These are phyloP conservation scores for Cataglyphis albicans DNA, from an alignment of 2,888 invertebrate species.

Conservation along the genomic window DNA sequence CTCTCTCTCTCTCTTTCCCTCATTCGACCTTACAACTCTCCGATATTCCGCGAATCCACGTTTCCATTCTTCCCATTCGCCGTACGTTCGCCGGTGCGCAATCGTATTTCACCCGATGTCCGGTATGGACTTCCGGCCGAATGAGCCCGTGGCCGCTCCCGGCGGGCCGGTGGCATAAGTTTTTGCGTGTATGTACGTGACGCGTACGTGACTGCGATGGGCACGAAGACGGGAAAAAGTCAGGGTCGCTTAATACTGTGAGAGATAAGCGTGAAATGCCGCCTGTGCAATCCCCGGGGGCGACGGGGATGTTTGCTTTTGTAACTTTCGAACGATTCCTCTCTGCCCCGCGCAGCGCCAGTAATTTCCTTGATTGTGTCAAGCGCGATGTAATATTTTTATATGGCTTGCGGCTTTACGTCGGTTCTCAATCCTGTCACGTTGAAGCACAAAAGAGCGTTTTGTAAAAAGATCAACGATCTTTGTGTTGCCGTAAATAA, in stretches of 20 bases:
- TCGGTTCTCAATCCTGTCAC: background rate
- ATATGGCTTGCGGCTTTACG: background rate
- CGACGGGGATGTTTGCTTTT: constrained; percentile 42
- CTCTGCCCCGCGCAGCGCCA: background rate
- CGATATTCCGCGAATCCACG: constrained; percentile 45
- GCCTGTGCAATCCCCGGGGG: background rate
- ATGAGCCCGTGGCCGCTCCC: constrained; percentile 48
- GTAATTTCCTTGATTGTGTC: constrained; percentile 48
- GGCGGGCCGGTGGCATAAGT: constrained; percentile 40
- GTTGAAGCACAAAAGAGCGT: background rate
- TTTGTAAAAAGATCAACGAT: background rate
- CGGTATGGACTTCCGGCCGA: constrained; percentile 72
- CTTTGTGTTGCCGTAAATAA: background rate
- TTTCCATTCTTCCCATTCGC: constrained; percentile 47
- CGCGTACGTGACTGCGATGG: constrained; percentile 59
- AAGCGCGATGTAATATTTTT: constrained; percentile 29
- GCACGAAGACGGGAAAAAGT: constrained; percentile 53
- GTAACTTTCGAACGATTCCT: constrained; percentile 40
- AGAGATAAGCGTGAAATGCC: constrained; percentile 50
- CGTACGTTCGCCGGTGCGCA: constrained; percentile 62
- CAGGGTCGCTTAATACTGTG: constrained; percentile 49
- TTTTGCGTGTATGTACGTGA: constrained; percentile 64
- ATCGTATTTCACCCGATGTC: constrained; percentile 75
- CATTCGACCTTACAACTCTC: constrained; percentile 36
- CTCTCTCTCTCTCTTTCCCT: constrained; percentile 25